phyloP scores from a whole-genome alignment of 2,888 invertebrate genomes.

The Agapostemon virescens region DNA sequence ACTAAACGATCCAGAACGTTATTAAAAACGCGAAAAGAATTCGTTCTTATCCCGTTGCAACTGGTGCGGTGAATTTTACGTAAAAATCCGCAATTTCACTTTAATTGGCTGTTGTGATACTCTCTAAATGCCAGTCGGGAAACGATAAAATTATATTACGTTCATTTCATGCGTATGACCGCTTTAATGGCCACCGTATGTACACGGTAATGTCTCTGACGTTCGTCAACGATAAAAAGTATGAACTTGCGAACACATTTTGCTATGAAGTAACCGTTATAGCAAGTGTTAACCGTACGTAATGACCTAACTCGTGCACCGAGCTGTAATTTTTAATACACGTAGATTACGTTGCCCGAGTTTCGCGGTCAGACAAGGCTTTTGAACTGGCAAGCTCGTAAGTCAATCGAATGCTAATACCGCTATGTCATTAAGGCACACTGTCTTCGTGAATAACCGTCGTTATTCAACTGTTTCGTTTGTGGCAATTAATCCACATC shows the following conservation, averaged over 20 bases:
- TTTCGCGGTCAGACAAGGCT: not conserved
- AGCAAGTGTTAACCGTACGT: not conserved
- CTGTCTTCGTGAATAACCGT: no score
- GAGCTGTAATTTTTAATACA: not conserved
- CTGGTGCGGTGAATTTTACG: not conserved
- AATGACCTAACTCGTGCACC: not conserved
- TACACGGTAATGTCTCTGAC: not conserved
- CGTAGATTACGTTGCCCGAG: not conserved
- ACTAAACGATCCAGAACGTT: not conserved
- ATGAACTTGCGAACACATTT: not conserved
- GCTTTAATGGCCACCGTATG: not conserved
- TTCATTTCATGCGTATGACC: not conserved
- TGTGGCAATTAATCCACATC: not conserved
- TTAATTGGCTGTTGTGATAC: not conserved
- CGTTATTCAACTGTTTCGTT: not conserved
- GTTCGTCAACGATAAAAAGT: not conserved
- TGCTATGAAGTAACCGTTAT: not conserved
- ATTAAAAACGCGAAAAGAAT: not conserved
- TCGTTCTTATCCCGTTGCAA: not conserved
- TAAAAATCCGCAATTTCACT: not conserved
- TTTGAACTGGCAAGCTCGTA: not conserved
- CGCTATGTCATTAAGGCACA: not conserved
- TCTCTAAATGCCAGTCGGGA: not conserved
- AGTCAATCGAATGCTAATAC: not conserved
- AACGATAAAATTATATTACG: not conserved